These are phyloP conservation scores for Flexamia atlantica DNA, from an alignment of 2,888 invertebrate genomes.

Conservation along the genomic window DNA sequence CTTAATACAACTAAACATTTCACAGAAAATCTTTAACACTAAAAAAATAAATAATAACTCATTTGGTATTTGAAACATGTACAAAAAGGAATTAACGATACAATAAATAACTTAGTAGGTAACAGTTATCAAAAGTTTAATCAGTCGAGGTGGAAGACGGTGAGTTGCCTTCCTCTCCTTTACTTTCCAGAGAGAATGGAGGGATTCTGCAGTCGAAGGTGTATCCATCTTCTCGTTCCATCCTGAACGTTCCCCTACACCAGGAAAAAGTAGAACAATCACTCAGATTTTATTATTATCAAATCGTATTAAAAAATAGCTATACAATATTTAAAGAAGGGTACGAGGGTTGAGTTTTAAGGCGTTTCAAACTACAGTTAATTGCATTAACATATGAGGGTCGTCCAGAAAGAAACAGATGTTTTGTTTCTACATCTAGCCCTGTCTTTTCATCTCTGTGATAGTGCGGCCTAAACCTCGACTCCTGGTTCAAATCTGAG, in stretches of 20 bases:
- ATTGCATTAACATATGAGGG: too few relatives aligned
- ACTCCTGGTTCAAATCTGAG: too few relatives aligned
- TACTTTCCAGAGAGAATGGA: slow-evolving; percentile 97
- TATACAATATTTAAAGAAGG: too few relatives aligned
- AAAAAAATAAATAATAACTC: neutral
- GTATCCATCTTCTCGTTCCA: slow-evolving; percentile 98
- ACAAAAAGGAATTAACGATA: slow-evolving; percentile 6
- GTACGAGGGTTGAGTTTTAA: too few relatives aligned
- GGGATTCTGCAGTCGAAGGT: slow-evolving; percentile 98
- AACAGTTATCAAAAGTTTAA: neutral
- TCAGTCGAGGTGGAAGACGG: neutral
- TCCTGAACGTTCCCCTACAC: slow-evolving; percentile 94
- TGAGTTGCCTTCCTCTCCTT: slow-evolving; percentile 81
- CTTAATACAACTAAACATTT: neutral
- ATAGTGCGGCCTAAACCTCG: too few relatives aligned
- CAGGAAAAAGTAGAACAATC: neutral
- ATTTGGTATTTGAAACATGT: neutral
- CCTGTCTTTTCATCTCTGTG: too few relatives aligned
- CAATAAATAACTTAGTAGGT: slow-evolving; percentile 18
- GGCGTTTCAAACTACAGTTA: too few relatives aligned
- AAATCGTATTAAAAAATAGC: too few relatives aligned
- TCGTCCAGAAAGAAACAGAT: too few relatives aligned
- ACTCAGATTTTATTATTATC: too few relatives aligned
- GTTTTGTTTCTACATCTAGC: too few relatives aligned
- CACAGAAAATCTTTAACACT: too few relatives aligned